These are phyloP conservation scores for Hypsopygia costalis DNA, from an alignment of 2,888 invertebrate genomes.

Conservation along the genomic window DNA sequence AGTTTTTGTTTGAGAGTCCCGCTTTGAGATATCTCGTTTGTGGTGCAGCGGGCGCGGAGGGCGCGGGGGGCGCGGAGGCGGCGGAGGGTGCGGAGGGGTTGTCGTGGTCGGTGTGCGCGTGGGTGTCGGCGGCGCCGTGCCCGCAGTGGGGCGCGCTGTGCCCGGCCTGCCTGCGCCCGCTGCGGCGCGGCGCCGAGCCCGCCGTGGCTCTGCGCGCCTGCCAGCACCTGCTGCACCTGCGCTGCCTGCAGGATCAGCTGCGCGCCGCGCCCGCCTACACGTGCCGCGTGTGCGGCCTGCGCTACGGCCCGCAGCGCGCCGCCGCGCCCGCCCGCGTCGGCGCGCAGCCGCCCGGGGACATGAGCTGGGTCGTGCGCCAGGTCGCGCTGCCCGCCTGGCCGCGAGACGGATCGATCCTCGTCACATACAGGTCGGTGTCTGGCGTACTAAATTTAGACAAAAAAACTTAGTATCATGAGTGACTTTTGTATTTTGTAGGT, in stretches of 20 bases:
- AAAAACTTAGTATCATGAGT: no score
- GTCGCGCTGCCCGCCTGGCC: conserved; percentile 80
- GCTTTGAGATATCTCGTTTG: no score
- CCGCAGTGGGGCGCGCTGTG: conserved; percentile 85
- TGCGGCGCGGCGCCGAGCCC: conserved; percentile 81
- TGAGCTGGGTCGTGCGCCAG: conserved; percentile 89
- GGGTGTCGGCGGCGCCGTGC: conserved; percentile 84
- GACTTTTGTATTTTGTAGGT: no score
- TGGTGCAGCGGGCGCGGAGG: no score
- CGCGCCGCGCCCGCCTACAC: not conserved
- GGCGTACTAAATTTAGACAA: no score
- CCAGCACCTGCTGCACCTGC: conserved; percentile 89
- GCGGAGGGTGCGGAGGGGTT: conserved; percentile 17
- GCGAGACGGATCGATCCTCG: conserved; percentile 83
- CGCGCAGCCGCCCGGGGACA: conserved; percentile 90
- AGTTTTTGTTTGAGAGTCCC: no score
- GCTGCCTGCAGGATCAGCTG: conserved; percentile 82
- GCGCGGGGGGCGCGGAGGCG: no score
- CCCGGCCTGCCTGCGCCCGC: conserved; percentile 86
- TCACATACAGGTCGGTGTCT: conserved; percentile 49
- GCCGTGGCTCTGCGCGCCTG: conserved; percentile 86
- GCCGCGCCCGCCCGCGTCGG: conserved; percentile 85
- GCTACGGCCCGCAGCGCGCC: conserved; percentile 84
- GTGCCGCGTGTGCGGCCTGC: conserved; percentile 92
- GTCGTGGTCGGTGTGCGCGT: conserved; percentile 43